Percentiles rank a stretch among this genome's conserved stretches.
Evolutionary conservation across 2,888 invertebrate species (phyloP).

Genomic region (Helicoverpa assulta): DNA sequence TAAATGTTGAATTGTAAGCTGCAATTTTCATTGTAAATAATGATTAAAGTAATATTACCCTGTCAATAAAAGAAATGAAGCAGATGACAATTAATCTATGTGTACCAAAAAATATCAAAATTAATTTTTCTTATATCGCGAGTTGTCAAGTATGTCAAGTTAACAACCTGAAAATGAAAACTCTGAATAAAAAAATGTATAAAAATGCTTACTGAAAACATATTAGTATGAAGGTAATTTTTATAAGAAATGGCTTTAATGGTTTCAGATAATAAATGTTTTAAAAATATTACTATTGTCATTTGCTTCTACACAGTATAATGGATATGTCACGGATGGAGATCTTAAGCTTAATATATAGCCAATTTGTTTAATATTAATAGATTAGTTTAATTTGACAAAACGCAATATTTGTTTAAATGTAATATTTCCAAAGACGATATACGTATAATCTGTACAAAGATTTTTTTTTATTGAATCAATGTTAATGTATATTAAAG

Average conservation of each 20-base stretch:
- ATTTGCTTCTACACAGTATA: constrained; percentile 31
- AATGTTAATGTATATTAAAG: constrained; percentile 24
- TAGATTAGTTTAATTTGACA: constrained; percentile 2
- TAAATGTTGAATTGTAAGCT: constrained; percentile 30
- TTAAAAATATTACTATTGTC: constrained; percentile 4
- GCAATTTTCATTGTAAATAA: constrained; percentile 24
- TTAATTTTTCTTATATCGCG: too few relatives aligned
- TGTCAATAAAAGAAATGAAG: constrained; percentile 22
- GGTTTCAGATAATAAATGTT: not conserved
- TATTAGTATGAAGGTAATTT: not conserved
- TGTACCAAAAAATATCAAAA: too few relatives aligned
- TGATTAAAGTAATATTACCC: constrained; percentile 4
- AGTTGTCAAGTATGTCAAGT: too few relatives aligned
- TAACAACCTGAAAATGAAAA: not conserved
- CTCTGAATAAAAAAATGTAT: not conserved
- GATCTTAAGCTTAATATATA: constrained; percentile 15
- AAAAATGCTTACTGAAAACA: not conserved
- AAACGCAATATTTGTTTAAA: constrained; percentile 40
- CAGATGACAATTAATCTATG: constrained; percentile 29
- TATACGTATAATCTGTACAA: constrained; percentile 64
- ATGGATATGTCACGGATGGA: constrained; percentile 5
- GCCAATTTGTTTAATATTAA: constrained; percentile 17
- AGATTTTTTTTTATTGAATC: constrained; percentile 37
- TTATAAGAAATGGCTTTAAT: not conserved
- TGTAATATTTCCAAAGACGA: constrained; percentile 47